These are phyloP conservation scores for Melanerpes formicivorus DNA, from an alignment of 2,113 vertebrate genomes.

Conservation along the genomic window DNA sequence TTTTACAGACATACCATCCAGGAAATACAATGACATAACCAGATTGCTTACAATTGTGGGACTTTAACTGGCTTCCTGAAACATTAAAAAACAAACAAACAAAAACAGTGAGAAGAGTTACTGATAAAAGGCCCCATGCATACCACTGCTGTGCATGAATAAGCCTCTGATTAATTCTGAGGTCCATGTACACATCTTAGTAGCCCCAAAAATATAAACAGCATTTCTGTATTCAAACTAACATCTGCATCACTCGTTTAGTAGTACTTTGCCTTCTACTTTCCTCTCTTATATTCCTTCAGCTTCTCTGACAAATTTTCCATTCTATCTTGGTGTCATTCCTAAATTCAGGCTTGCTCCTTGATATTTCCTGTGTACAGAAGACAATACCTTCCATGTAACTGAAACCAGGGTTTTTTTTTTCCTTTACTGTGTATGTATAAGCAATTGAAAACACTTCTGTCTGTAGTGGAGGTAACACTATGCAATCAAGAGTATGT, in stretches of 20 bases:
- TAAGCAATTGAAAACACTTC: background rate
- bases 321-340: background rate
- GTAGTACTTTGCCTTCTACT: background rate
- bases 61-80: constrained; percentile 47
- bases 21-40: constrained; percentile 57
- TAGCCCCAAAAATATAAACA: constrained; percentile 5
- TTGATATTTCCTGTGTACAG: background rate
- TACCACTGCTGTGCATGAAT: constrained; percentile 3
- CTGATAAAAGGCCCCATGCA: background rate
- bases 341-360: background rate
- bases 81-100: background rate
- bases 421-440: background rate
- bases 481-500: rapidly evolving
- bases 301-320: background rate
- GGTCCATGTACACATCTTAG: background rate
- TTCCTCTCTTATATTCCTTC: background rate
- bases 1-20: constrained; percentile 36
- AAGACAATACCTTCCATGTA: background rate
- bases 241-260: background rate
- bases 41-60: constrained; percentile 46
- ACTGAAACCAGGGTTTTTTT: background rate
- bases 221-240: background rate
- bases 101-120: background rate
- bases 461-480: background rate
- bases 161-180: constrained; percentile 48